Evolutionary conservation across 2,797 vertebrate genomes (phyloP).

Genomic region (Anniella stebbinsi): DNA sequence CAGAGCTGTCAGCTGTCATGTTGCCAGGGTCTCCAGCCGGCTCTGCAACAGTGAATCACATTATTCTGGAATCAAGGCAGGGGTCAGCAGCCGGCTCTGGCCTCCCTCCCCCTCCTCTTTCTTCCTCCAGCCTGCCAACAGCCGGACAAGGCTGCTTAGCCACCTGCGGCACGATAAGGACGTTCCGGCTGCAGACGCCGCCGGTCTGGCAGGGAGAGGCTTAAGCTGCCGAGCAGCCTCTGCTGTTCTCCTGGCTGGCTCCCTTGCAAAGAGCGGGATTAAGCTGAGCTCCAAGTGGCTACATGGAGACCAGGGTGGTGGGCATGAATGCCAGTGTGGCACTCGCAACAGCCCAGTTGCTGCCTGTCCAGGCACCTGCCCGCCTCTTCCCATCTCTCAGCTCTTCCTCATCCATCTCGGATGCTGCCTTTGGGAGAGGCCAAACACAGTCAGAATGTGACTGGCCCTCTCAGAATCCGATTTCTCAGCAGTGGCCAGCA

Average conservation of each 20-base stretch:
- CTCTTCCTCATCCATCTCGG: neutral
- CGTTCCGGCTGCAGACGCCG: neutral
- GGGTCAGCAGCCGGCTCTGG: neutral
- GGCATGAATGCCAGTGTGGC: neutral
- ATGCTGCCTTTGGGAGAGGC: neutral
- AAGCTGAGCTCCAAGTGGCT: neutral
- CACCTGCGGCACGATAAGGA: neutral
- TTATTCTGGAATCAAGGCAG: fast-evolving
- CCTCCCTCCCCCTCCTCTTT: neutral
- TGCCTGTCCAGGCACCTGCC: no score
- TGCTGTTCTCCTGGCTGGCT: neutral
- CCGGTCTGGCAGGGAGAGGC: neutral
- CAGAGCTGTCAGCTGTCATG: fast-evolving
- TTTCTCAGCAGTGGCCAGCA: no score
- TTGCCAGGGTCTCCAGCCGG: fast-evolving
- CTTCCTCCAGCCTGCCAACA: neutral
- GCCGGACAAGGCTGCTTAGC: neutral
- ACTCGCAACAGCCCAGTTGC: neutral
- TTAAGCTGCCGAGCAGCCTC: neutral
- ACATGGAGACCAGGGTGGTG: neutral
- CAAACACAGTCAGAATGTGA: neutral
- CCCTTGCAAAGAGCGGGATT: neutral
- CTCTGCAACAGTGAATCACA: neutral
- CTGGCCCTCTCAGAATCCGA: neutral
- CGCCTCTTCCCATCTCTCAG: neutral